Base-by-base conservation (phyloP, 2,113 vertebrate genomes). In the Halichoeres trimaculatus region DNA sequence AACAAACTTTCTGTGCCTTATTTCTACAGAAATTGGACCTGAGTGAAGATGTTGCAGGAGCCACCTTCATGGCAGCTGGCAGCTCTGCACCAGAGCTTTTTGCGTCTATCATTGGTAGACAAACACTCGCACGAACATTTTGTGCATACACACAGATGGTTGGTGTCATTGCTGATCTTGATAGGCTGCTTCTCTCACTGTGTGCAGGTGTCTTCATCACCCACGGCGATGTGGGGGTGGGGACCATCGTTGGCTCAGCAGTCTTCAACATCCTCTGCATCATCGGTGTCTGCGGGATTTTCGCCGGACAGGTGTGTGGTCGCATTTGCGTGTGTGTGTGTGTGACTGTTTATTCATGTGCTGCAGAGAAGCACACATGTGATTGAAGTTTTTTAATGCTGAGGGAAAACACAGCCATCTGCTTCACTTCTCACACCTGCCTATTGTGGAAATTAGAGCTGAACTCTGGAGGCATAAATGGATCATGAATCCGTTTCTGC, bases 251-350 rank as follows among this genome's bases (percentile, higher is more conserved):
- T 0, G 98, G 97, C 72, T 99, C 96, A 5, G 98, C 97, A 0
- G 98, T 99, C 83, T 99, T 99, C 93, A 99, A 99, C 91, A 96
- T 99, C 76, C 95, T 99, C 6, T 99, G 97, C 75, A 99, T 99
- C 85, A 96, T 99, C 34, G 98, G 98, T 22, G 97, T 99, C 23
- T 99, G 98, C 40, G 98, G 98, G 35, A 86, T 99, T 5, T 99
- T 99, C 40, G 98, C 97, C 2, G 98, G 97, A 77, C 98, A 99
- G 96, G 98, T 99, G 76, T 81, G 95, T 93, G 77, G 55, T 48
- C 76, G 52, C 62, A 36, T 68, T 92, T 91, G 60, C 76, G 53
- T 67, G 45, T 62, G 40, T 30, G 30, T 30, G 30, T 30, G 30
- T 30, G 30, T 30, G 30, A 30, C 43, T 64, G 74, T 83, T 78